Percentiles rank a stretch among this genome's conserved stretches.
These are phyloP conservation scores for Araneus ventricosus DNA, from an alignment of 1,140 invertebrate genomes.

Conservation along the genomic window DNA sequence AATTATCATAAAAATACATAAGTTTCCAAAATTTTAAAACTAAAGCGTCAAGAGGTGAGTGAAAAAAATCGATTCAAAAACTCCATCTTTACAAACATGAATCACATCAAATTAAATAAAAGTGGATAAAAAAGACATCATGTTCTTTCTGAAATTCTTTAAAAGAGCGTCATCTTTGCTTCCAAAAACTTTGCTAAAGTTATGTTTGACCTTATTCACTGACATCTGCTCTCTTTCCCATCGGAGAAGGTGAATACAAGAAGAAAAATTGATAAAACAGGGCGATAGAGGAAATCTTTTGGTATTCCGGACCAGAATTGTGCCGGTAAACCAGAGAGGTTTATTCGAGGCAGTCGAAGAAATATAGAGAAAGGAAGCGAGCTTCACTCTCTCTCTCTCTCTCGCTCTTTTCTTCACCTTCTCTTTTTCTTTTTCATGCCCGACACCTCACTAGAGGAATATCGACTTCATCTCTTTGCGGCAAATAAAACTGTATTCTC, in stretches of 20 bases:
- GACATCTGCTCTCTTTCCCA: conserved; percentile 34
- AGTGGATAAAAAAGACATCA: neutral
- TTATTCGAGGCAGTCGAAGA: conserved; percentile 6
- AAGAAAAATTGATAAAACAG: neutral
- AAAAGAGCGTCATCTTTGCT: neutral
- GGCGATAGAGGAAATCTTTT: neutral
- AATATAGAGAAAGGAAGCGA: neutral
- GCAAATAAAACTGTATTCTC: conserved; percentile 28
- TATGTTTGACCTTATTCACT: conserved; percentile 25
- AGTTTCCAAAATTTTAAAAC: too few relatives aligned
- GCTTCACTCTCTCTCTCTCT: neutral
- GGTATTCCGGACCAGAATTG: neutral
- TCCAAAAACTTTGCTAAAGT: neutral
- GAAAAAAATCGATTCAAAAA: neutral
- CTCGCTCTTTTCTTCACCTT: neutral
- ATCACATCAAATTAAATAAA: too few relatives aligned
- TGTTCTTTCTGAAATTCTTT: neutral
- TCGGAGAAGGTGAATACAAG: neutral
- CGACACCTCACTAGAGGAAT: conserved; percentile 17
- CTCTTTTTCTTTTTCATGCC: neutral
- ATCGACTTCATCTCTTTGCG: conserved; percentile 35
- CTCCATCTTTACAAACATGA: neutral
- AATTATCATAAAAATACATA: too few relatives aligned
- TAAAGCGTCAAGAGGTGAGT: too few relatives aligned
- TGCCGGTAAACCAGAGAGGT: conserved; percentile 32